Evolutionary conservation across 1,140 invertebrate species (phyloP), one percentile per base, ranked within the genome.

Genomic region (Pseudomyrmex cubaensis): DNA sequence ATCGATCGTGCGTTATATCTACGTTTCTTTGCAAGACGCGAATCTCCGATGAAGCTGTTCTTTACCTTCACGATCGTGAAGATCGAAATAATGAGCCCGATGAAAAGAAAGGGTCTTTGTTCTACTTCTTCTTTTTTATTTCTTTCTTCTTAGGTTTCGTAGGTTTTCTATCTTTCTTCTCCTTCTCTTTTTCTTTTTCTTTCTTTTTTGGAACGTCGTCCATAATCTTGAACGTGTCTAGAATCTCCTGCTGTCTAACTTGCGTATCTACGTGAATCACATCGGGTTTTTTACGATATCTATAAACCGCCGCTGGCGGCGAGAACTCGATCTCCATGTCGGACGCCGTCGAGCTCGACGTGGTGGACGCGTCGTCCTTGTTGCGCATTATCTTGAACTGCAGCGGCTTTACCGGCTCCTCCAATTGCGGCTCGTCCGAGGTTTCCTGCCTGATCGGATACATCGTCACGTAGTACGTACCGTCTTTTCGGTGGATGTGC

Each of bases 241-340:
- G 46, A 73, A 94, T 94, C 78, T 94, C 92, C 12, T 92, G 92
- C n/a, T 93, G 92, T 20, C 89, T 92, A 12, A 94, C 93, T 73
- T 94, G 93, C 2, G 93, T 93, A 17, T 93, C 92, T 3, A 93
- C 87, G 73, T 94, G 94, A 44, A 94, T 75, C 12, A 94, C 92
- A n/a, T 94, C 87, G 20, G 93, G 93, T 73, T 92, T 93, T 54
- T 90, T 94, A 15, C 87, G 85, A 57, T 90, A 85, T 69, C 91
- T 91, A 76, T 87, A 92, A 25, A 92, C 85, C 7, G 90, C 91
- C 4, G 92, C 90, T 5, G 94, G 94, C 22, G 94, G 92, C 25
- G 92, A 93, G 84, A 94, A 94, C 86, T 94, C 94, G 59, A 94
- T 94, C 76, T 94, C 93, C 90, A 94, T 92, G 69, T 94, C 93